phyloP scores from a whole-genome alignment of 2,888 invertebrate genomes.

The Harpalus rufipes region DNA sequence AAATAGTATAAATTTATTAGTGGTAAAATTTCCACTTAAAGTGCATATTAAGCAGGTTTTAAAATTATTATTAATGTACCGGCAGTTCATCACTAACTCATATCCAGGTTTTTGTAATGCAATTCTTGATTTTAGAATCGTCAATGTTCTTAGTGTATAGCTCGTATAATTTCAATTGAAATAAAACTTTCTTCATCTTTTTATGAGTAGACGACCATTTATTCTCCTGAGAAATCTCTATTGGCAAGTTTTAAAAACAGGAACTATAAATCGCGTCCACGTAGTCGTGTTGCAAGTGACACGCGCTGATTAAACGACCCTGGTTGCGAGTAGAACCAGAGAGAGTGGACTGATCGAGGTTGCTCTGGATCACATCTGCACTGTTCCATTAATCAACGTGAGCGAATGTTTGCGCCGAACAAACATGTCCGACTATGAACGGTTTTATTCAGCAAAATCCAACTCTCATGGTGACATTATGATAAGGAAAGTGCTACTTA shows the following conservation, averaged over 20 bases:
- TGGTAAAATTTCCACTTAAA: too few relatives aligned
- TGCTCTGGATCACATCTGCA: constrained; percentile 18
- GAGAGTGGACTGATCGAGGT: constrained; percentile 4
- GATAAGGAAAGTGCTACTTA: background rate
- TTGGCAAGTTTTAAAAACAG: constrained; percentile 41
- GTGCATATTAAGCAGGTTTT: too few relatives aligned
- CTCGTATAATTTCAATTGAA: too few relatives aligned
- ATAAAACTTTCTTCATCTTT: background rate
- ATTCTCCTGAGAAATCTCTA: background rate
- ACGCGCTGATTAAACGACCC: constrained; percentile 20
- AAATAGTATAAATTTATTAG: too few relatives aligned
- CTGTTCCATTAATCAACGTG: constrained; percentile 21
- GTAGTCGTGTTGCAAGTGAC: constrained; percentile 40
- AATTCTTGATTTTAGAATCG: too few relatives aligned
- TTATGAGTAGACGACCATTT: too few relatives aligned
- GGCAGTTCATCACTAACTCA: too few relatives aligned
- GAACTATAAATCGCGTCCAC: constrained; percentile 24
- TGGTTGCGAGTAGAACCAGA: background rate
- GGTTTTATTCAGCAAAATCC: background rate
- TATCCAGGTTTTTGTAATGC: too few relatives aligned
- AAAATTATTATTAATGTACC: too few relatives aligned
- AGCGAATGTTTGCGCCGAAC: constrained; percentile 17
- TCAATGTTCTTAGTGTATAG: too few relatives aligned
- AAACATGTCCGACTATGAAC: background rate
- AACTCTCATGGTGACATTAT: background rate